Base-by-base conservation (phyloP, 1,140 invertebrate species). In the Micrasema longulum region DNA sequence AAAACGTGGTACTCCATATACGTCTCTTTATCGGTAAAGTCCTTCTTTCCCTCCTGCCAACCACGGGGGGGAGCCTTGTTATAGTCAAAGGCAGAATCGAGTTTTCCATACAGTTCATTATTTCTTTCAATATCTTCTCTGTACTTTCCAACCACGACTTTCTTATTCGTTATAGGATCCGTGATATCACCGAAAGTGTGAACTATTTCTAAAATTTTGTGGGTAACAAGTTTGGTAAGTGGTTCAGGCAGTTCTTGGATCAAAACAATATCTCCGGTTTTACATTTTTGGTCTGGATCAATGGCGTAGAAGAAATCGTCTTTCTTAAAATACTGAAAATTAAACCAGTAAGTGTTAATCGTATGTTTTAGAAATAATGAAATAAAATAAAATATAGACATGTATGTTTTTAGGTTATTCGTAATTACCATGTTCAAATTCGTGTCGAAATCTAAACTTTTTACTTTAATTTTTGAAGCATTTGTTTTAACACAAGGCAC, bases 131-230 rank as follows among this genome's bases (percentile, higher is more conserved):
- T 87, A 68, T 93, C 86, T 38, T 94, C 92, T 77, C 94, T 89
- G 76, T 93, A 95, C 77, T 85, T 84, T 62, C 85, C 87, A 47
- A 84, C 89, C 1, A 91, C 88, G 64, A 91, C 88, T 82, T 93
- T 92, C 79, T 94, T 94, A 23, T 91, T 91, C 73, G 92, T 93
- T 20, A 96, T 82, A 35, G 94, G 94, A 84, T 95, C 93, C 47
- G 88, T 92, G 14, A 95, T 84, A 84, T 96, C 93, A 73, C 95
- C 95, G 73, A 91, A 83, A 16, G 91, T 91, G 82, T 93, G 93
- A 22, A 96, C 87, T 12, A 95, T 87, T 80, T 95, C 89, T 77
- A 92, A 84, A 1, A 96, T 87, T 83, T 90, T 86, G 76, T 96
- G 93, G 6, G 91, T 91, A 2, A 96, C 93, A 11, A 93, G 80